These are phyloP conservation scores for Labeo calbasu DNA, from an alignment of 2,797 vertebrate genomes.

Conservation along the genomic window DNA sequence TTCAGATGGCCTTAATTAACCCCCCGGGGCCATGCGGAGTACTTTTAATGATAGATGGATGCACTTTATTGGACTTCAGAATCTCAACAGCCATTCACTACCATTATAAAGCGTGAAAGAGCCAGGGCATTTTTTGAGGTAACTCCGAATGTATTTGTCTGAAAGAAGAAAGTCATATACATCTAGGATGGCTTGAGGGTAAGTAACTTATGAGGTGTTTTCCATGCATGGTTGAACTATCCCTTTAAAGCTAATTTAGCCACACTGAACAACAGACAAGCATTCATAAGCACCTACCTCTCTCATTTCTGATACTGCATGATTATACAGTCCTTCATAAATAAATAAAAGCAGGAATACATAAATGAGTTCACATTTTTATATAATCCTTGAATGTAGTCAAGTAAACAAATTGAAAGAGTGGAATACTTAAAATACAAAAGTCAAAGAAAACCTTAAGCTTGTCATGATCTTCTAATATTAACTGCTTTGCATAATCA, in stretches of 20 bases:
- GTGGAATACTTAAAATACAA: neutral
- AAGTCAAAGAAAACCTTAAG: neutral
- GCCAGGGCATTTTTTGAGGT: no score
- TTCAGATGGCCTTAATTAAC: no score
- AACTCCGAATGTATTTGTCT: no score
- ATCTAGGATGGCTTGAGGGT: no score
- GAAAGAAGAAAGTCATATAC: no score
- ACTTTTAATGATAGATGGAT: no score
- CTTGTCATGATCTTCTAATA: neutral
- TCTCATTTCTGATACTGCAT: neutral
- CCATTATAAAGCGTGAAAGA: no score
- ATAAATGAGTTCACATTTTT: neutral
- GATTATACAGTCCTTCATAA: neutral
- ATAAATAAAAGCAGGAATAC: neutral
- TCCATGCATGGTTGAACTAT: no score
- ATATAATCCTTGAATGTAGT: neutral
- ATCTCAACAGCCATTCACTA: no score
- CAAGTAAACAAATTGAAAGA: neutral
- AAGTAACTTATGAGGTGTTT: no score
- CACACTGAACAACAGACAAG: neutral
- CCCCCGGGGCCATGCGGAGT: no score
- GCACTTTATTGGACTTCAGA: no score
- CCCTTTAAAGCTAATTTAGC: neutral
- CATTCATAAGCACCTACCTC: neutral
- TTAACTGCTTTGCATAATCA: neutral